A percentile compares a stretch with the other conserved stretches of the same genome.
These are phyloP conservation scores for Zosterops lateralis DNA, from an alignment of 2,113 vertebrate genomes.

Conservation along the genomic window DNA sequence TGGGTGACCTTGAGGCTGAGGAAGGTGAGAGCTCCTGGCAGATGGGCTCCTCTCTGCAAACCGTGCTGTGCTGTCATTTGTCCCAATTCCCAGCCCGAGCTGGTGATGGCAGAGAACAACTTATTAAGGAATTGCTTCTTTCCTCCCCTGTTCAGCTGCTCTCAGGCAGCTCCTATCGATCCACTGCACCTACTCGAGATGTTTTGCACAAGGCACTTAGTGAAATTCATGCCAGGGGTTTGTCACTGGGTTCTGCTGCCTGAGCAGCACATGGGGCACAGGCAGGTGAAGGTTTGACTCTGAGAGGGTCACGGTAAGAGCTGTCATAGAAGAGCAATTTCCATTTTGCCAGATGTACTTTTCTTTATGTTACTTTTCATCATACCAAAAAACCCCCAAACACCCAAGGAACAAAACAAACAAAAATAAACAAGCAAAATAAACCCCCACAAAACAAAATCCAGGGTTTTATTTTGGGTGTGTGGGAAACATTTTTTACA, in stretches of 20 bases:
- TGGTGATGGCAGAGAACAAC: background rate
- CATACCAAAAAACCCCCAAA: background rate
- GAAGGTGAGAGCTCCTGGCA: background rate
- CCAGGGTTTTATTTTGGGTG: background rate
- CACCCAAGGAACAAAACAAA: too few relatives aligned
- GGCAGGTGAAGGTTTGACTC: background rate
- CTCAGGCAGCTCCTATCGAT: background rate
- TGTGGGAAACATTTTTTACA: background rate
- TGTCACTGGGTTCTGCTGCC: background rate
- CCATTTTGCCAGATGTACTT: background rate
- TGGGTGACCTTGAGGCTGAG: background rate
- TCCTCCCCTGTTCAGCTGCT: background rate
- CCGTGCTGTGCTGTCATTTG: background rate
- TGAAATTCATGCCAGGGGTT: background rate
- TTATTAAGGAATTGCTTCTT: constrained; percentile 12
- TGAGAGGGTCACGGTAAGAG: background rate
- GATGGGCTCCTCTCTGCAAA: background rate
- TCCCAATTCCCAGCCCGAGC: background rate
- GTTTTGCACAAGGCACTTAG: background rate
- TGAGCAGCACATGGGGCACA: background rate
- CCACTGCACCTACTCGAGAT: background rate
- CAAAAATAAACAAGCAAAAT: too few relatives aligned
- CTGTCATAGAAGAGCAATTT: background rate
- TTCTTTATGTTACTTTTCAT: too few relatives aligned
- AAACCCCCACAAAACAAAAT: accelerated